Conservation (phyloP, 2,888 invertebrate species). For the Leptinotarsa tumamoca region DNA sequence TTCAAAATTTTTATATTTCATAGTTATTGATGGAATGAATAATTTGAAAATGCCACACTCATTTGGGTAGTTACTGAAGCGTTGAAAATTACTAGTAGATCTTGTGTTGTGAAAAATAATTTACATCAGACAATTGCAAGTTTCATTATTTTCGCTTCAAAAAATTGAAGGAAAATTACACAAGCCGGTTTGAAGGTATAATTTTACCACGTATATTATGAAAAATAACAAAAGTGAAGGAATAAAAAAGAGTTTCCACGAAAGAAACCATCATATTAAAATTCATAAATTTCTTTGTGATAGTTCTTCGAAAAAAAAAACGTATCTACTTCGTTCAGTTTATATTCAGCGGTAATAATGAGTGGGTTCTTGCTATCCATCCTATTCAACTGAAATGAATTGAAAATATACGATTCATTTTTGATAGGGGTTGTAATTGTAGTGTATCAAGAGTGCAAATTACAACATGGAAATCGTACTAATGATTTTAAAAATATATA, state of each 20-base stretch:
- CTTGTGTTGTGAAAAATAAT: too few species aligned
- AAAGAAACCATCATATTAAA: not conserved
- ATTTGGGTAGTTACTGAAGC: too few species aligned
- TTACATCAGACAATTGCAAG: too few species aligned
- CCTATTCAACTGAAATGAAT: not conserved
- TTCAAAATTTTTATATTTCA: too few species aligned
- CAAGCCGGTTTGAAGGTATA: too few species aligned
- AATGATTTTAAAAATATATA: not conserved
- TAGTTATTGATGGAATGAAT: too few species aligned
- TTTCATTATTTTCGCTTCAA: not conserved
- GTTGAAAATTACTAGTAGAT: too few species aligned
- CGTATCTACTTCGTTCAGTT: not conserved
- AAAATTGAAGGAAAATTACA: not conserved
- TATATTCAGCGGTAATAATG: not conserved
- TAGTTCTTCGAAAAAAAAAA: not conserved
- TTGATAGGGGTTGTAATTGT: conserved; percentile 6
- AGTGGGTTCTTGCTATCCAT: not conserved
- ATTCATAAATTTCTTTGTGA: not conserved
- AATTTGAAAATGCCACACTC: too few species aligned
- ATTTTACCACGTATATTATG: not conserved
- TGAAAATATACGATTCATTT: not conserved
- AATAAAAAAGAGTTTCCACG: not conserved
- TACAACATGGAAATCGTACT: not conserved
- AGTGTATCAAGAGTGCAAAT: not conserved
- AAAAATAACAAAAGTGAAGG: not conserved